These are phyloP conservation scores for Aramus guarauna DNA, from an alignment of 2,113 vertebrate genomes.

Conservation along the genomic window DNA sequence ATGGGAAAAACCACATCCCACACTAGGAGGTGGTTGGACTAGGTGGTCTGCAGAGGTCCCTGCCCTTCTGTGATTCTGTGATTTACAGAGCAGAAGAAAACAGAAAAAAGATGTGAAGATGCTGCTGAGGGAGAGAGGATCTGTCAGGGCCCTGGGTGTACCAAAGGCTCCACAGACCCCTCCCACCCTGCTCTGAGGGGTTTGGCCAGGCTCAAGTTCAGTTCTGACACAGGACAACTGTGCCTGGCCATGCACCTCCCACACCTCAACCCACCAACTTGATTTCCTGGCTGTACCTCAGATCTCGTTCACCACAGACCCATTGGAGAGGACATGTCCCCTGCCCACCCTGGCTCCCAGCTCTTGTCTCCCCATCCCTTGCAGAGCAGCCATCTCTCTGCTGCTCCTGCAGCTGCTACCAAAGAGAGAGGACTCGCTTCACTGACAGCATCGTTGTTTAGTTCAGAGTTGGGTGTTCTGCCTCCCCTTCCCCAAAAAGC, in stretches of 20 bases:
- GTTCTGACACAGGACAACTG: neutral
- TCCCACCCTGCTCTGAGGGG: neutral
- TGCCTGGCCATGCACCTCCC: neutral
- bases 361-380: neutral
- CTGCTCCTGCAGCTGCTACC: neutral
- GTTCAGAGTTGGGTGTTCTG: neutral
- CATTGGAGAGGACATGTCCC: neutral
- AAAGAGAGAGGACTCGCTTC: neutral
- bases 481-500: neutral
- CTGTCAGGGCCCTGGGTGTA: neutral
- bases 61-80: no score
- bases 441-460: neutral
- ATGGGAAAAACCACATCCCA: neutral
- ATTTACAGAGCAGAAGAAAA: neutral
- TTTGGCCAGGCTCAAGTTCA: neutral
- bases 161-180: no score
- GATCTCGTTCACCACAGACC: neutral
- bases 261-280: neutral
- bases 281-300: neutral
- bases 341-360: neutral
- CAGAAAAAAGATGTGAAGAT: neutral
- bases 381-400: neutral
- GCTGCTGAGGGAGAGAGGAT: neutral
- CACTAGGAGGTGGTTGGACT: neutral
- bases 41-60: no score